Evolutionary conservation across 2,888 invertebrate species (phyloP), one percentile per base, ranked within the genome.

Genomic region (Zeuzera pyrina): DNA sequence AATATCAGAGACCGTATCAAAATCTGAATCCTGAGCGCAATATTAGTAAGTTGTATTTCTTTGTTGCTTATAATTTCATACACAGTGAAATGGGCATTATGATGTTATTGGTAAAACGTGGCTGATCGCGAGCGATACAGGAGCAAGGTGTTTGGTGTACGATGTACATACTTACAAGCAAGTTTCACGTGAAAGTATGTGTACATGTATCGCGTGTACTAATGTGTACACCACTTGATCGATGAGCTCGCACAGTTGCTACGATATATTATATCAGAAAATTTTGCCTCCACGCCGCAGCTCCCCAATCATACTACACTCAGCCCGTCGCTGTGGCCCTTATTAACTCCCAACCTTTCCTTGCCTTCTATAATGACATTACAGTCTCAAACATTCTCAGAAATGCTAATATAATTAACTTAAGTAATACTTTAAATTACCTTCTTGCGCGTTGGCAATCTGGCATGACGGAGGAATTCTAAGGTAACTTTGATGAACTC

Each of bases 191-290:
- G 35, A 41, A 43, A n/a, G 22, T 22, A 22, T 22, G 4, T 44
- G 46, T 48, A 47, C 38, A 39, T 34, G 38, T 32, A 41, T n/a
- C 31, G 37, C 31, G 33, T 36, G 33, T 35, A 34, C 35, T 50
- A 47, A 47, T 46, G 43, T 46, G 47, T 49, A 55, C 51, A 39
- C 38, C 45, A 56, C 66, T 68, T 73, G 76, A 76, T 76, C 70
- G 71, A 76, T 74, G 70, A 63, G 59, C 56, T 60, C 49, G 42
- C 53, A 57, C 57, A 57, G 60, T 68, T 61, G 50, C 62, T 50
- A 47, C 56, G 61, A 64, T 64, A 66, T 55, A 61, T 69, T 62
- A 61, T 56, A 56, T 52, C 37, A 36, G 33, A 55, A 50, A 59
- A 56, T 47, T 54, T 51, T 37, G 46, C 47, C 46, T 43, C 44